Base-by-base conservation (phyloP, 2,888 invertebrate genomes). In the Plebejus anna region DNA sequence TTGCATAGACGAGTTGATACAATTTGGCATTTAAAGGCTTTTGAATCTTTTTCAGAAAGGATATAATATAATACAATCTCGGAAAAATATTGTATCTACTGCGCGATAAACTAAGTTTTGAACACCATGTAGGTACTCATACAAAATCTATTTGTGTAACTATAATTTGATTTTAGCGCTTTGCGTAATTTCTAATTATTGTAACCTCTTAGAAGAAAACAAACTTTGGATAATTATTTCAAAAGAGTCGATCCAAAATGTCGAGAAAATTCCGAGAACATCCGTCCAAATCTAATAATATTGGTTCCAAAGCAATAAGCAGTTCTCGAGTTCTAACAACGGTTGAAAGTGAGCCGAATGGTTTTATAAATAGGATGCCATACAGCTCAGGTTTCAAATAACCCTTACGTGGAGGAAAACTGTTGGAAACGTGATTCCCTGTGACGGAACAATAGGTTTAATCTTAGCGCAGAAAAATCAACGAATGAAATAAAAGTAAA, bases 401-500 rank as follows among this genome's bases (percentile, higher is more conserved):
- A 88, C 88, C 79, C 83, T 90, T 88, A 87, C 87, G 84, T 82
- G 85, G 85, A 84, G 85, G 88, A 88, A 87, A 89, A 88, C 84
- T 87, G 88, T 88, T 86, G 87, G 91, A 88, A 90, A 91, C 86
- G 84, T 86, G 90, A 91, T 87, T 88, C 89, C 82, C 82, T 87
- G 88, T 90, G 89, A 89, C 90, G 86, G 87, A 86, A 90, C 89
- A 91, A 91, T 90, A 86, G 86, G 85, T 89, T 90, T 91, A 90
- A 90, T 91, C 89, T 90, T 86, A 87, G 85, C 85, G 84, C 83
- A 82, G 85, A 85, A 87, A 88, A 88, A 86, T 85, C 86, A 84
- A 83, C 75, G 77, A 75, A 75, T 70, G 76, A 75, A 78, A 78
- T 80, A 77, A 78, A 79, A 80, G 76, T 78, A 78, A 77, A 79